These are phyloP conservation scores for Drosophila merina DNA, from an alignment of 2,888 invertebrate genomes.

Conservation along the genomic window DNA sequence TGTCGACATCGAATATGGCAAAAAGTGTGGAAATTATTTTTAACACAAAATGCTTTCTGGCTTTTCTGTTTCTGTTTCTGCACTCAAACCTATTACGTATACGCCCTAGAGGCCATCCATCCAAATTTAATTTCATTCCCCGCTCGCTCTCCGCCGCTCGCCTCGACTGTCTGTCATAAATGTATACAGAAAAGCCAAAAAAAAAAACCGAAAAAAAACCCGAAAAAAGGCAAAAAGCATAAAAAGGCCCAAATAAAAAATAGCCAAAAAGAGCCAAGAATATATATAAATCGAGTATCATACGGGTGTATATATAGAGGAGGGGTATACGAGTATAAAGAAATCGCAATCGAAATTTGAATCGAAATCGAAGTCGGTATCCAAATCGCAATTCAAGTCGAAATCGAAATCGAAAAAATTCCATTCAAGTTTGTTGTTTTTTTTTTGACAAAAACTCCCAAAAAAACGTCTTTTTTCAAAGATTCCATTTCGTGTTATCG, in stretches of 20 bases:
- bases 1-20: constrained; percentile 20
- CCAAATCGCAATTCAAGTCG: no score
- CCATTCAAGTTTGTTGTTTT: no score
- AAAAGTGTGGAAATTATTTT: constrained; percentile 21
- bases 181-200: constrained; percentile 1
- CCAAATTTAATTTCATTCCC: constrained; percentile 46
- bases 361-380: no score
- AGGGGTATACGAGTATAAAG: no score
- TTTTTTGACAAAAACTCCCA: no score
- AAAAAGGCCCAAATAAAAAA: neutral
- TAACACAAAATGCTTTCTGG: neutral
- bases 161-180: no score
- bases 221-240: neutral
- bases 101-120: constrained; percentile 43
- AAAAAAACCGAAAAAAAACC: no score
- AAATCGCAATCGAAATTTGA: no score
- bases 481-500: no score
- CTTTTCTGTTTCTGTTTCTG: neutral
- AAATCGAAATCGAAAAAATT: constrained; percentile 4
- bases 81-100: constrained; percentile 38
- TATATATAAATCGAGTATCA: neutral
- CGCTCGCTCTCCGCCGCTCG: neutral
- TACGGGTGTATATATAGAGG: no score
- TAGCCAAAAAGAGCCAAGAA: neutral
- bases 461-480: no score